Conservation (phyloP, 2,113 vertebrate genomes). For the Semicossyphus pulcher region DNA sequence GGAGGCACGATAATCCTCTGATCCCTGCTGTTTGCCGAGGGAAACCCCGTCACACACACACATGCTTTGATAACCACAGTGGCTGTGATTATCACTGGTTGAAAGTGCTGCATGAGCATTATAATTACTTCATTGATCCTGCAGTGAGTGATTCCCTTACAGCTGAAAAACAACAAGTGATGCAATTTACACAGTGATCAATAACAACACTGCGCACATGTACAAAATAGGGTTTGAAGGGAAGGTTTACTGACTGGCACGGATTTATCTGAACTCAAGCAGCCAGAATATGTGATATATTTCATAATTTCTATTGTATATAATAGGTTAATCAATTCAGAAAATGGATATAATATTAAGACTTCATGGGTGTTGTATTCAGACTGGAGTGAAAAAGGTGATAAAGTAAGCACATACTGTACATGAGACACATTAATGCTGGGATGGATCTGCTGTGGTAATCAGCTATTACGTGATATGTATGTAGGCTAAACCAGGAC, state of each 20-base stretch:
- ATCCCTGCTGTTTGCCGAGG: constrained; percentile 51
- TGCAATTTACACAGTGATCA: neutral
- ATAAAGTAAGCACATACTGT: neutral
- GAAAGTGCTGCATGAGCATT: constrained; percentile 30
- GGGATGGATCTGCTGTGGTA: too few relatives aligned
- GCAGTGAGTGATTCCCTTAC: constrained; percentile 18
- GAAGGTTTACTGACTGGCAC: neutral
- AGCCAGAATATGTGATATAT: neutral
- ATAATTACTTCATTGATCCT: constrained; percentile 54
- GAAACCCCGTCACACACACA: constrained; percentile 32
- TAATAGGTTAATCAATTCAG: too few relatives aligned
- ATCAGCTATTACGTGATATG: too few relatives aligned
- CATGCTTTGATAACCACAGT: constrained; percentile 26
- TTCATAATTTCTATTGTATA: too few relatives aligned
- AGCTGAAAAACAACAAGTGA: constrained; percentile 6
- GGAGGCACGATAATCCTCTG: constrained; percentile 50
- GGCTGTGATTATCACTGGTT: constrained; percentile 8
- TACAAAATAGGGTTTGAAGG: neutral
- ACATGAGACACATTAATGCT: too few relatives aligned
- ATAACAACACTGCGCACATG: neutral
- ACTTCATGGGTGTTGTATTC: neutral
- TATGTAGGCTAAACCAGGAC: too few relatives aligned
- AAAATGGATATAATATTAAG: too few relatives aligned
- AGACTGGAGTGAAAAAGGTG: neutral
- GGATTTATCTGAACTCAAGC: neutral